phyloP scores from a whole-genome alignment of 2,888 invertebrate genomes.

The Chymomyza caudatula region DNA sequence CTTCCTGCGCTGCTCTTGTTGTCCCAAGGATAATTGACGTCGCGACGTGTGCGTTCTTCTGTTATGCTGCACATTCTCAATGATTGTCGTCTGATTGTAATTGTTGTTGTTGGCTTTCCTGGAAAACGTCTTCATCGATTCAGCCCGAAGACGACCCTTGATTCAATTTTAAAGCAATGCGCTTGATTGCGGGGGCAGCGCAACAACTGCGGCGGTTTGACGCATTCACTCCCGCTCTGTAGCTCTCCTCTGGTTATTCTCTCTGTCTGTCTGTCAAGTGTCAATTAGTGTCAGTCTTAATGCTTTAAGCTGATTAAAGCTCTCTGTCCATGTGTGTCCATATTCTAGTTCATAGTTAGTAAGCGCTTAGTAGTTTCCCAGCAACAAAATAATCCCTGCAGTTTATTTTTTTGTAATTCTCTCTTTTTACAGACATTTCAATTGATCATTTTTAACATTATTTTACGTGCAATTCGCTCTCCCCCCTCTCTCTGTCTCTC shows the following conservation, averaged over 20 bases:
- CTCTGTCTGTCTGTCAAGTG: conserved; percentile 35
- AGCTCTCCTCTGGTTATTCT: background rate
- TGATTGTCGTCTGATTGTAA: conserved; percentile 6
- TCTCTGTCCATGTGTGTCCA: background rate
- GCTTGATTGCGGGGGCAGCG: background rate
- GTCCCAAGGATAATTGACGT: conserved; percentile 11
- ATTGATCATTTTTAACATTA: too few relatives aligned
- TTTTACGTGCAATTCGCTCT: too few relatives aligned
- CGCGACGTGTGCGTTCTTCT: conserved; percentile 24
- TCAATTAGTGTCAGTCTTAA: conserved; percentile 34
- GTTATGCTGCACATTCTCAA: conserved; percentile 1
- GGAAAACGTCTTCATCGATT: conserved; percentile 13
- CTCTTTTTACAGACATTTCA: too few relatives aligned
- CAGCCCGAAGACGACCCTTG: background rate
- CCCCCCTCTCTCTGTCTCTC: too few relatives aligned
- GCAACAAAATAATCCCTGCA: too few relatives aligned
- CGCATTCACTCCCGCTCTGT: too few relatives aligned
- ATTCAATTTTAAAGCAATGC: background rate
- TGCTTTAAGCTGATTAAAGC: conserved; percentile 17
- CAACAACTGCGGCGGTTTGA: too few relatives aligned
- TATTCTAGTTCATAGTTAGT: background rate
- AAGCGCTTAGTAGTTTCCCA: background rate
- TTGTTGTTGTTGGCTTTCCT: conserved; percentile 3
- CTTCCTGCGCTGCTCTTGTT: conserved; percentile 3
- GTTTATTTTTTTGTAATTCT: background rate